A percentile compares a stretch with the other conserved stretches of the same genome.
Conservation (phyloP, 2,888 invertebrate genomes). For the Cryptus armator region DNA sequence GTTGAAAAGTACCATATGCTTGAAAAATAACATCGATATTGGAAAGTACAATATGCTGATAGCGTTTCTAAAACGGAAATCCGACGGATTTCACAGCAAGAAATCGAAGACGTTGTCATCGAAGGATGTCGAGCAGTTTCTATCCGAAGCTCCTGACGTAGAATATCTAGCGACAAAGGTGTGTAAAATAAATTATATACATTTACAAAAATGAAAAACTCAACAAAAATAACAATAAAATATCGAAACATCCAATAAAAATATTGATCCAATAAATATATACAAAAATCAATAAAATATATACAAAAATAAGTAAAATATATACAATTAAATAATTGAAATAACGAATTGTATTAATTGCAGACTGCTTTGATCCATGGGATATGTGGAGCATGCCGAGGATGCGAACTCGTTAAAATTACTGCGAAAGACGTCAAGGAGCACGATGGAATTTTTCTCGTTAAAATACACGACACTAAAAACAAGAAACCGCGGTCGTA, state of each 20-base stretch:
- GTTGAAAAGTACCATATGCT: conserved; percentile 69
- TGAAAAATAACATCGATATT: conserved; percentile 69
- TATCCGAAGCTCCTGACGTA: conserved; percentile 72
- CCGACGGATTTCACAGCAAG: conserved; percentile 75
- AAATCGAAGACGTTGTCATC: conserved; percentile 76
- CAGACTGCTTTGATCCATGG: conserved; percentile 69
- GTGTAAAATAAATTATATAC: conserved; percentile 14
- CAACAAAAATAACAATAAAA: not conserved
- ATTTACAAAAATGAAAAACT: not conserved
- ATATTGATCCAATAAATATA: conserved; percentile 51
- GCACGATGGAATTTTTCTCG: conserved; percentile 42
- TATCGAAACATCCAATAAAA: conserved; percentile 12
- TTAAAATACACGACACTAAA: conserved; percentile 57
- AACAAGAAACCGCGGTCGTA: conserved; percentile 62
- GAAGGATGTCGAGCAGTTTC: conserved; percentile 73
- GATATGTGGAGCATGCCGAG: conserved; percentile 67
- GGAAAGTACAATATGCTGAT: conserved; percentile 65
- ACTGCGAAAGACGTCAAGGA: conserved; percentile 60
- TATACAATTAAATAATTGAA: conserved; percentile 28
- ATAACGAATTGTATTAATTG: conserved; percentile 43
- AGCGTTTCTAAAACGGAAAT: conserved; percentile 74
- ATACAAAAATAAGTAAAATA: conserved; percentile 59
- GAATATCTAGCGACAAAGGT: conserved; percentile 73
- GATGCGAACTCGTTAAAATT: conserved; percentile 68
- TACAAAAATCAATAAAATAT: conserved; percentile 44